phyloP scores from a whole-genome alignment of 2,888 invertebrate genomes.

The Criorhina ranunculi region DNA sequence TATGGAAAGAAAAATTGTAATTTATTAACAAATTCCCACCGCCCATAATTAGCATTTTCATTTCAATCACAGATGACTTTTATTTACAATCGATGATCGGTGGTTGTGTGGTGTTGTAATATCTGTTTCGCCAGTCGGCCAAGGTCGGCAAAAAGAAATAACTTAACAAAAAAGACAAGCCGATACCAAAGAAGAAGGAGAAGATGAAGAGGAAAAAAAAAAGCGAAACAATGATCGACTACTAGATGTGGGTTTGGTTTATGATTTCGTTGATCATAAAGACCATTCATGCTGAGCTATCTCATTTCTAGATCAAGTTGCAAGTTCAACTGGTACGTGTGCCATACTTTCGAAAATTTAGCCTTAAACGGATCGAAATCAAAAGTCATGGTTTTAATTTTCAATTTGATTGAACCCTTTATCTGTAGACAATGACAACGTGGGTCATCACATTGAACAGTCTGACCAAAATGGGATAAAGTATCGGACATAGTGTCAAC shows the following conservation, averaged over 20 bases:
- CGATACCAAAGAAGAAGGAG: constrained; percentile 6
- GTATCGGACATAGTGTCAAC: neutral
- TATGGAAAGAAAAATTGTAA: constrained; percentile 27
- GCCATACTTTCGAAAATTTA: constrained; percentile 10
- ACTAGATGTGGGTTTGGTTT: constrained; percentile 26
- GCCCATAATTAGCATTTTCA: constrained; percentile 34
- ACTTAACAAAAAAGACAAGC: constrained; percentile 2
- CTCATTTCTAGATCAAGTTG: constrained; percentile 15
- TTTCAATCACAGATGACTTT: constrained; percentile 45
- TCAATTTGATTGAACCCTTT: neutral
- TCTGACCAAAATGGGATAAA: neutral
- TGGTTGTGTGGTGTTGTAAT: constrained; percentile 53
- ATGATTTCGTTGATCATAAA: constrained; percentile 26
- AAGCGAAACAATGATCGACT: neutral
- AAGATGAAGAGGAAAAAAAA: constrained; percentile 2
- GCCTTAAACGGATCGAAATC: constrained; percentile 16
- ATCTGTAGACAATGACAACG: neutral
- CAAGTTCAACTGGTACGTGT: constrained; percentile 21
- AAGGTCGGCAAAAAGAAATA: constrained; percentile 65
- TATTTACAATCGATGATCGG: constrained; percentile 50
- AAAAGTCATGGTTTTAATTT: constrained; percentile 36
- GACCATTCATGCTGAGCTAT: constrained; percentile 27
- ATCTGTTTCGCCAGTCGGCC: constrained; percentile 66
- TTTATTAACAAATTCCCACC: constrained; percentile 18
- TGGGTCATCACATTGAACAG: neutral